phyloP scores from a whole-genome alignment of 1,140 invertebrate species.

The Hylaeus volcanicus region DNA sequence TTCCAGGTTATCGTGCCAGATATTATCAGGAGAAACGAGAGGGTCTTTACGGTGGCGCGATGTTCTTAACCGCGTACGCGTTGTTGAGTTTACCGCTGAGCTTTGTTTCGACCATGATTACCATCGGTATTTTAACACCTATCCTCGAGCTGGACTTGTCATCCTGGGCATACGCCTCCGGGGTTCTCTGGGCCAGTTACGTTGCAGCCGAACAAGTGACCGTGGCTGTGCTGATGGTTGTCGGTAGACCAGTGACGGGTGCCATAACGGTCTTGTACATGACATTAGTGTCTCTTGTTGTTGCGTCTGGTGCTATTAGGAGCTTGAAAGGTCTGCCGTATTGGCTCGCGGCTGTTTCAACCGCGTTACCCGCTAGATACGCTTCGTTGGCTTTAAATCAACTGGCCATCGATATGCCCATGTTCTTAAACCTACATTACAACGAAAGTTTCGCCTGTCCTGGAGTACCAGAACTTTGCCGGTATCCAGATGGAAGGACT shows the following conservation, averaged over 20 bases:
- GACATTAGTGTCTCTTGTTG: slow-evolving; percentile 86
- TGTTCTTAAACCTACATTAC: slow-evolving; percentile 76
- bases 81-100: slow-evolving; percentile 91
- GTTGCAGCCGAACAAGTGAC: slow-evolving; percentile 92
- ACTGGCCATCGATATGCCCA: slow-evolving; percentile 69
- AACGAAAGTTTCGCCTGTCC: slow-evolving; percentile 81
- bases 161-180: slow-evolving; percentile 75
- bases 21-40: slow-evolving; percentile 95
- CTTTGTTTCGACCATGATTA: slow-evolving; percentile 81
- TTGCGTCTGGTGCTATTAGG: slow-evolving; percentile 88
- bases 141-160: slow-evolving; percentile 73
- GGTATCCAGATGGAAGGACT: slow-evolving; percentile 87
- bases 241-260: slow-evolving; percentile 88
- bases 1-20: slow-evolving; percentile 90
- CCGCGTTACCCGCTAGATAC: slow-evolving; percentile 75
- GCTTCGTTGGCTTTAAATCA: slow-evolving; percentile 74
- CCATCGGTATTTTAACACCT: slow-evolving; percentile 74
- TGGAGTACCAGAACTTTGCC: slow-evolving; percentile 82
- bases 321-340: slow-evolving; percentile 82
- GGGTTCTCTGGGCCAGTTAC: slow-evolving; percentile 88
- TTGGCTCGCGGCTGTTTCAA: slow-evolving; percentile 72
- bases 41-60: slow-evolving; percentile 91
- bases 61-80: slow-evolving; percentile 90
- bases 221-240: slow-evolving; percentile 89
- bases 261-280: slow-evolving; percentile 89